phyloP scores from a whole-genome alignment of 2,888 invertebrate species.

The Hipparchia semele region DNA sequence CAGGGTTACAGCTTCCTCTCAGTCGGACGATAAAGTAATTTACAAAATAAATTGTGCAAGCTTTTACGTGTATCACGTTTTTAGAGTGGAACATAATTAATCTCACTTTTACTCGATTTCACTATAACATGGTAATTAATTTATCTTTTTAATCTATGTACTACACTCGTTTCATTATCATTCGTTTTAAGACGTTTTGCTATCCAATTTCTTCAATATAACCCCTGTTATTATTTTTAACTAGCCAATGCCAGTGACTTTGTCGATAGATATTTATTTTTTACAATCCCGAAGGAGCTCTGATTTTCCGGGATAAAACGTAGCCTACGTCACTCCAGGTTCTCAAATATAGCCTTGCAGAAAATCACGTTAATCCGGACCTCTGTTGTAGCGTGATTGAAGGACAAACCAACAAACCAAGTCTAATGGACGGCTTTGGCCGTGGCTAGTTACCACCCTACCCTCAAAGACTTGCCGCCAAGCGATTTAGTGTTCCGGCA shows the following conservation, averaged over 20 bases:
- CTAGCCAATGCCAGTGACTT: neutral
- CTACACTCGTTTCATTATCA: neutral
- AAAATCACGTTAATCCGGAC: too few relatives aligned
- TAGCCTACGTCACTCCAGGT: too few relatives aligned
- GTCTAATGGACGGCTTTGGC: too few relatives aligned
- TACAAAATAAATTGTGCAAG: slow-evolving; percentile 39
- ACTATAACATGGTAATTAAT: slow-evolving; percentile 22
- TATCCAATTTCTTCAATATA: slow-evolving; percentile 25
- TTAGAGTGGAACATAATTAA: slow-evolving; percentile 43
- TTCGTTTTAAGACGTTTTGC: slow-evolving; percentile 21
- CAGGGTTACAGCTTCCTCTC: slow-evolving; percentile 13
- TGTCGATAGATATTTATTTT: too few relatives aligned
- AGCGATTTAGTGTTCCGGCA: too few relatives aligned
- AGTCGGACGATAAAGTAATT: neutral
- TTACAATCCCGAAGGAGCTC: too few relatives aligned
- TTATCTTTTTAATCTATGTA: slow-evolving; percentile 16
- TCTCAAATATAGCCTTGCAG: too few relatives aligned
- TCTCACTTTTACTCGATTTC: slow-evolving; percentile 39
- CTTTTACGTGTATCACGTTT: slow-evolving; percentile 26
- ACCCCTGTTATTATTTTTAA: slow-evolving; percentile 6
- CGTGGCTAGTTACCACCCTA: too few relatives aligned
- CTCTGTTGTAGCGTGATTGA: too few relatives aligned
- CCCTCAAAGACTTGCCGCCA: too few relatives aligned
- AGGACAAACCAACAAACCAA: too few relatives aligned
- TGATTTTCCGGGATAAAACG: too few relatives aligned